Conservation (phyloP, 2,113 vertebrate genomes). For the Hippoglossus stenolepis region DNA sequence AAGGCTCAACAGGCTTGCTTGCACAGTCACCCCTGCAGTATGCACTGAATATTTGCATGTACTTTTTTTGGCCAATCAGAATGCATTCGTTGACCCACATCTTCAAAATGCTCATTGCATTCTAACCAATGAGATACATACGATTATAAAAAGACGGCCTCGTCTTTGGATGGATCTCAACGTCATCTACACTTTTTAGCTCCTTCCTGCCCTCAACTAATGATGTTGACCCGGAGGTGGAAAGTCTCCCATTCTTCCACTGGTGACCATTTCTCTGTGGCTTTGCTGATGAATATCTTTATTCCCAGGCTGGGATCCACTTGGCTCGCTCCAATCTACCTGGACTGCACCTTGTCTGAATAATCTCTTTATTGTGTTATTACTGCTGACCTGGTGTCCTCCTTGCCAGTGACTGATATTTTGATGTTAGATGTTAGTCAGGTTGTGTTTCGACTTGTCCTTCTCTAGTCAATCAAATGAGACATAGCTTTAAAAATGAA, state of each 20-base stretch:
- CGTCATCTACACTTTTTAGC: not conserved
- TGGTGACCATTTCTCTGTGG: not conserved
- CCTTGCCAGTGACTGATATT: too few relatives aligned
- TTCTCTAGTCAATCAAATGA: too few relatives aligned
- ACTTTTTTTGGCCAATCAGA: not conserved
- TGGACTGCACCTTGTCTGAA: not conserved
- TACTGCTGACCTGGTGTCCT: too few relatives aligned
- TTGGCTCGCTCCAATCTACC: not conserved
- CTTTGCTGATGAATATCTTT: not conserved
- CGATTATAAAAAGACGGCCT: not conserved
- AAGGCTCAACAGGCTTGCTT: constrained; percentile 10
- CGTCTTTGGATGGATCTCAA: not conserved
- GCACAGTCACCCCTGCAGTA: constrained; percentile 7
- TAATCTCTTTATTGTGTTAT: too few relatives aligned
- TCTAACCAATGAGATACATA: not conserved
- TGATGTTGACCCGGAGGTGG: not conserved
- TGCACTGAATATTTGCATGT: constrained; percentile 21
- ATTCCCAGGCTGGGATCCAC: too few relatives aligned
- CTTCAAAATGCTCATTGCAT: not conserved
- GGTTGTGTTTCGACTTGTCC: too few relatives aligned
- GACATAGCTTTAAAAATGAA: too few relatives aligned
- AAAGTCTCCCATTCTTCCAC: not conserved
- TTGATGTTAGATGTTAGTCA: too few relatives aligned
- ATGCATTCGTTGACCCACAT: not conserved
- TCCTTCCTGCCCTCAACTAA: not conserved